These are phyloP conservation scores for Glaucidium brasilianum DNA, from an alignment of 2,113 vertebrate species.

Conservation along the genomic window DNA sequence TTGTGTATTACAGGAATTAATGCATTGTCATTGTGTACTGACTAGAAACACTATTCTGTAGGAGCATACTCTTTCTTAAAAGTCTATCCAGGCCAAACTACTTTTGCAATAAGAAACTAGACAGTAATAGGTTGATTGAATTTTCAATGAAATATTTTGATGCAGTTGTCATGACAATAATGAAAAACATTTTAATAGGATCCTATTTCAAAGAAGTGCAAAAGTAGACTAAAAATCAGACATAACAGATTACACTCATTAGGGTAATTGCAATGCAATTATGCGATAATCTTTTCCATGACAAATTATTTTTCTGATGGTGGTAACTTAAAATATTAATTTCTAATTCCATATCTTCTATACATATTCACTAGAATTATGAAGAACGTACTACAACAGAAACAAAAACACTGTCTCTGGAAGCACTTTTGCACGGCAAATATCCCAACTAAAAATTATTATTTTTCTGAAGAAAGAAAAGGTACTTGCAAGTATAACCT, in stretches of 20 bases:
- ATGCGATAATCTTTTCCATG: not conserved
- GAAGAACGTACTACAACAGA: not conserved
- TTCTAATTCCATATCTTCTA: not conserved
- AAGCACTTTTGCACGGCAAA: not conserved
- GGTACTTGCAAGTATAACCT: not conserved
- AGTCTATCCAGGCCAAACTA: not conserved
- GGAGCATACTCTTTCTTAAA: not conserved
- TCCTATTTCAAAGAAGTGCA: not conserved
- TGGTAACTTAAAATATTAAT: not conserved
- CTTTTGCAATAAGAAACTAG: not conserved
- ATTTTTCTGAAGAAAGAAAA: not conserved
- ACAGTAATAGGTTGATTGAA: not conserved
- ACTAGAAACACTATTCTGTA: not conserved
- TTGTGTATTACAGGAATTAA: not conserved
- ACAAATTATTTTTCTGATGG: not conserved
- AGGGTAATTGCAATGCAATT: slow-evolving; percentile 20
- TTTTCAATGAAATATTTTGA: slow-evolving; percentile 4
- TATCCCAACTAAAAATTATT: not conserved
- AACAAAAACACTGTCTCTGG: not conserved
- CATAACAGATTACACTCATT: not conserved
- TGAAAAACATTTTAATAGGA: not conserved
- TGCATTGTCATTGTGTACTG: not conserved
- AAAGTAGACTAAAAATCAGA: slow-evolving; percentile 1
- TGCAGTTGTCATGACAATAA: not conserved
- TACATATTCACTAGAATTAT: not conserved